Evolutionary conservation across 2,797 vertebrate species (phyloP), one percentile per base, ranked within the genome.

Genomic region (Pipistrellus pygmaeus): DNA sequence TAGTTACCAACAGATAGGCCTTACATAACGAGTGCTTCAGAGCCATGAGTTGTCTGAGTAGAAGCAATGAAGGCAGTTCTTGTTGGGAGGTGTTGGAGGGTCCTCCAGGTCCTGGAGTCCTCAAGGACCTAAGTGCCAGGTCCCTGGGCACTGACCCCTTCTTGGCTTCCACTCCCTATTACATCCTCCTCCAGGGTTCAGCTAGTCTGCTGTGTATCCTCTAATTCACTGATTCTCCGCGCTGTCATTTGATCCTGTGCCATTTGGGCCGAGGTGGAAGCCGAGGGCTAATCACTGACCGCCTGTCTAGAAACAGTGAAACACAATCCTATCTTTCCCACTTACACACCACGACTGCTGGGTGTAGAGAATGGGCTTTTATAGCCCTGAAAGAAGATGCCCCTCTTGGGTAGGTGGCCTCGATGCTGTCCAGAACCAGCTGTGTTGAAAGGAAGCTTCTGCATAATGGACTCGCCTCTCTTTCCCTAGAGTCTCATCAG

Each of bases 221-320:
- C 25, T 76, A 5, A 21, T 32, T 44, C 1, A 2, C 35, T 48
- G 18, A 30, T 76, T 73, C 77, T 95, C 38, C 66, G 32, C 46
- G 89, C n/a, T 81, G 90, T 83, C 77, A 85, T 62, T 85, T 38
- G 89, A 95, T 92, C 75, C 38, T 85, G 73, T 55, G 76, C 84
- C 72, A 38, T 90, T 66, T 75, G 81, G 83, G 73, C 44, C 1
- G 6, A 78, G 72, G 53, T 62, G 46, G 60, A 85, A 69, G 64
- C 92, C 46, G 91, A 92, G 32, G 35, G 76, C 62, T 64, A 55
- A 13, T 64, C 76, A 77, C 46, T 15, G 51, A 71, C 68, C 1
- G 0, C 72, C 87, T 82, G 55, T 92, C 73, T 93, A 94, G 91
- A 81, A 95, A 94, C 23, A 57, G 27, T 38, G 91, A 90, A 78